Base-by-base conservation (phyloP, 2,888 invertebrate genomes). In the Stenoptilia bipunctidactyla region DNA sequence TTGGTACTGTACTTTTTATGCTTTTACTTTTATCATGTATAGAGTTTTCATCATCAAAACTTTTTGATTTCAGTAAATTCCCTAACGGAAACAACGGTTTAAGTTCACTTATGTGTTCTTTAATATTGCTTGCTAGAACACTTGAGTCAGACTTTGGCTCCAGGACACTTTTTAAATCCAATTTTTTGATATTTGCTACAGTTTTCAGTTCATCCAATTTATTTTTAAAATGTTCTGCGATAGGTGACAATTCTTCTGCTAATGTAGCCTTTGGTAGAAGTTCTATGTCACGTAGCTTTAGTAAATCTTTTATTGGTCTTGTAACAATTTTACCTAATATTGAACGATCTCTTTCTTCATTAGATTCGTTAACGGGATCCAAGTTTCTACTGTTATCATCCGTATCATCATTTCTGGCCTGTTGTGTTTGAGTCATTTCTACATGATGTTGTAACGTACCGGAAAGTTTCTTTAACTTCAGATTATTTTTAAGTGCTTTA, bases 241-340 rank as follows among this genome's bases (percentile, higher is more conserved):
- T 3, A 8, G 9, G 12, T 9, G n/a, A n/a, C 4, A 30, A 5
- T 30, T 43, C 14, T 38, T 8, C 27, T 42, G 40, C 10, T 14
- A 34, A 34, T 3, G 4, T 5, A 2, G 14, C 3, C 13, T 14
- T 43, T 14, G 54, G 44, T 36, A 66, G 27, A 10, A 66, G 14
- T 45, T 62, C 58, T 5, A 69, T 65, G 27, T 73, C 71, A 49
- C 53, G 65, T 35, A 73, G 49, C 36, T 72, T 71, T 1, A 66
- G 43, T 30, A 68, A 47, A 40, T 62, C 61, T 46, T 57, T 60
- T 10, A 68, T 40, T 41, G 40, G 45, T 37, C 30, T 15, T 43
- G 37, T 36, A 39, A 33, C 40, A 30, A 42, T 37, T 33, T 43
- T 51, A 30, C 34, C 43, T 15, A 42, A 37, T n/a, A n/a, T 13